Base-by-base conservation (phyloP, 2,113 vertebrate species). In the Cyrtonyx montezumae region DNA sequence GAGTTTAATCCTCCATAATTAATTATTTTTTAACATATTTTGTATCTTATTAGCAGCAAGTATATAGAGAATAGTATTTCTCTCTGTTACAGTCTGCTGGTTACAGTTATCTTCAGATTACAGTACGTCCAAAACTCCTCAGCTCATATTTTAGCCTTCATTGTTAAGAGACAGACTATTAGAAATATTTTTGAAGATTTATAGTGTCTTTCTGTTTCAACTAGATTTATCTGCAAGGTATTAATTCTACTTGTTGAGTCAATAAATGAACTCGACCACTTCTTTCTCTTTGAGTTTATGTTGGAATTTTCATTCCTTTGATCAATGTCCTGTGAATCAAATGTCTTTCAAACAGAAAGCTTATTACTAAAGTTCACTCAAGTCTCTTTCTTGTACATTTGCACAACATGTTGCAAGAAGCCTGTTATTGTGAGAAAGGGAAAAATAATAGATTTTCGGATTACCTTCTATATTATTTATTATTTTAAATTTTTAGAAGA, bases 121-220 rank as follows among this genome's bases (percentile, higher is more conserved):
- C 37, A 95, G 12, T 19, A 84, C 74, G 34, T 91, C 42, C 58
- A 81, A 82, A 96, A 66, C 22, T 37, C 34, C 78, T 90, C 25
- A n/a, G 28, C 30, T 94, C 43, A 70, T 88, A 59, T 92, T 95
- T 94, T 87, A 95, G 48, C 73, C 20, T 83, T 93, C 78, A 82
- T 1, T 62, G 11, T 80, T 79, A 94, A 95, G 21, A 92, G 63
- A 84, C 46, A 91, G 17, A 8, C 36, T 83, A 63, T 90, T 93
- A 77, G 25, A 83, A 43, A 16, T 58, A n/a, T 55, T 32, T 93
- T 88, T 4, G 3, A 77, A 94, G 66, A 87, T 67, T 91, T 90
- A 82, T 82, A 94, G 53, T 66, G 43, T 9, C 11, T 96, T 84
- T 34, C 36, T 92, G 11, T 91, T 96, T 93, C 84, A 88, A 67